Base-by-base conservation (phyloP, 2,113 vertebrate genomes). In the Petroica traversi region DNA sequence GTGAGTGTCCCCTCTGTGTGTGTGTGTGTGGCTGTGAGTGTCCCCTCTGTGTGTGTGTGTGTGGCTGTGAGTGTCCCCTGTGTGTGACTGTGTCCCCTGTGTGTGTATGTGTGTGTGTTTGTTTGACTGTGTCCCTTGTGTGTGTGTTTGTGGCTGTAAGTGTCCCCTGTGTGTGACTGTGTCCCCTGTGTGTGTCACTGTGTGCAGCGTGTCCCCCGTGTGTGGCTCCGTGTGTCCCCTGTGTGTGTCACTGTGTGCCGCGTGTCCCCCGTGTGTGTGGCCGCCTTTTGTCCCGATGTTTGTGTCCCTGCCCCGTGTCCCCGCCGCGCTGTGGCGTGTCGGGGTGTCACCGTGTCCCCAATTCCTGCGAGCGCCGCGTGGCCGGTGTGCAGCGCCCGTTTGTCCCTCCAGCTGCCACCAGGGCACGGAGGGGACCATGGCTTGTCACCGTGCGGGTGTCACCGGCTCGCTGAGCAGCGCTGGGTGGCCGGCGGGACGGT, bases 361-460 rank as follows among this genome's bases (percentile, higher is more conserved):
- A n/a, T n/a, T n/a, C n/a, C n/a, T n/a, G n/a, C n/a, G n/a, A n/a
- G n/a, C n/a, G n/a, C n/a, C n/a, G n/a, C n/a, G n/a, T n/a, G n/a
- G n/a, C n/a, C n/a, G n/a, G n/a, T n/a, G n/a, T n/a, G n/a, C n/a
- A n/a, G n/a, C n/a, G n/a, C n/a, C n/a, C n/a, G n/a, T n/a, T n/a
- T n/a, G n/a, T n/a, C n/a, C n/a, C n/a, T n/a, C n/a, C n/a, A n/a
- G n/a, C 26, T 25, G 64, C 51, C 31, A 0, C 24, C 7, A 7
- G 9, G n/a, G 33, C 8, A 5, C 2, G 6, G 62, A n/a, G n/a
- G n/a, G n/a, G 33, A 4, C 4, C 0, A 0, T 12, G 67, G 40
- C 10, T 1, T 68, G 73, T 34, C 63, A 17, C 12, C 49, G 46
- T 15, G 33, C 14, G 26, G 4, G 8, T 25, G 34, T 5, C 57